Percentiles rank a stretch among this genome's conserved stretches.
Conservation (phyloP, 2,113 vertebrate species). For the Dicrurus megarhynchus region DNA sequence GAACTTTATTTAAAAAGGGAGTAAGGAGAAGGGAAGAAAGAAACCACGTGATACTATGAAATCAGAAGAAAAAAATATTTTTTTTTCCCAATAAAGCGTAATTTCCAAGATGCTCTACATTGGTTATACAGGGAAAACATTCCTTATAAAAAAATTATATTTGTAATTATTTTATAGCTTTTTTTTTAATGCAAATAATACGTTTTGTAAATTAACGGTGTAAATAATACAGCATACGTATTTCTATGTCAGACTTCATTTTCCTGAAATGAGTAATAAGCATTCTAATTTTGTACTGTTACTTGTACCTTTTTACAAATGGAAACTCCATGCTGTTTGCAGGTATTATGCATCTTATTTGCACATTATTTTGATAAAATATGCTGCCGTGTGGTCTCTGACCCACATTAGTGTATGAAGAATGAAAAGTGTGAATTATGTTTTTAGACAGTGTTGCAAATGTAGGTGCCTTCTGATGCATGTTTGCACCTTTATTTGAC, state of each 20-base stretch:
- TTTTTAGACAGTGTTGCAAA: background rate
- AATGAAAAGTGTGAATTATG: background rate
- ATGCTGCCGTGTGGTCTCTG: conserved; percentile 49
- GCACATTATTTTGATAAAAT: conserved; percentile 73
- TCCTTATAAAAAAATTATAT: conserved; percentile 69
- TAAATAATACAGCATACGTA: conserved; percentile 80
- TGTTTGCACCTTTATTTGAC: background rate
- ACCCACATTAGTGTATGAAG: background rate
- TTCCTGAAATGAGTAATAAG: conserved; percentile 71
- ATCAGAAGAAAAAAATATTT: conserved; percentile 68
- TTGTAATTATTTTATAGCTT: conserved; percentile 78
- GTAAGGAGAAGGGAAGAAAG: conserved; percentile 46
- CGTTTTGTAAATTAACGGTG: conserved; percentile 88
- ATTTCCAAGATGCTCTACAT: conserved; percentile 69
- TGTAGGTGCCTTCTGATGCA: background rate
- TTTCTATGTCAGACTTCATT: conserved; percentile 77
- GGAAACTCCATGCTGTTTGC: conserved; percentile 39
- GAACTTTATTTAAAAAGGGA: conserved; percentile 75
- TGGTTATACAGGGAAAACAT: conserved; percentile 66
- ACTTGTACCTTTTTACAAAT: conserved; percentile 60
- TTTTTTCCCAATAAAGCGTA: conserved; percentile 81
- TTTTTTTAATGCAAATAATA: conserved; percentile 67
- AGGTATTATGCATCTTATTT: conserved; percentile 69
- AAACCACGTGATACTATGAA: conserved; percentile 44
- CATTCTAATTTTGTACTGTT: conserved; percentile 66